A percentile compares a stretch with the other conserved stretches of the same genome.
Evolutionary conservation across 2,113 vertebrate species (phyloP).

Genomic region (Sorex fumeus): DNA sequence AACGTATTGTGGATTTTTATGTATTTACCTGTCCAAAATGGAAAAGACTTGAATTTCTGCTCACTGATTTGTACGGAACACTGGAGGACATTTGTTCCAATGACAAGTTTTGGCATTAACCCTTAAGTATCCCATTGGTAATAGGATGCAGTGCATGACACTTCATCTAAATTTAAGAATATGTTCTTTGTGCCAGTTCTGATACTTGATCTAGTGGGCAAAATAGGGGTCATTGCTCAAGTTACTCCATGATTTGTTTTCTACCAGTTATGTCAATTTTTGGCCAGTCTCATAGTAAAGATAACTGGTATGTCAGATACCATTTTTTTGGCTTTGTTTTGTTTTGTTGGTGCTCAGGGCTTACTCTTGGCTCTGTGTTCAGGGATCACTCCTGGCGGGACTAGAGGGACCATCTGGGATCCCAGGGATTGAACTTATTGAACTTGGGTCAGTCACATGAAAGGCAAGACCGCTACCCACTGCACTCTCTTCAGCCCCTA

Average conservation of each 20-base stretch:
- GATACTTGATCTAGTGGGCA: conserved; percentile 7
- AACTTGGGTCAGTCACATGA: no score
- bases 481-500: background rate
- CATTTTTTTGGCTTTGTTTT: no score
- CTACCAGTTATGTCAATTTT: conserved; percentile 49
- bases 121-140: background rate
- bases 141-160: background rate
- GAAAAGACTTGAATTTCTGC: conserved; percentile 28
- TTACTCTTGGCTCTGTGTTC: no score
- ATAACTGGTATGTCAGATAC: no score
- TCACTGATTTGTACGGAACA: background rate
- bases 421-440: no score
- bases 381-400: no score
- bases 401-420: no score
- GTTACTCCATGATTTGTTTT: conserved; percentile 51
- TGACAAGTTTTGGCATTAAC: background rate
- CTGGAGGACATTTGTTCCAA: background rate
- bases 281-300: conserved; percentile 4
- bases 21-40: conserved; percentile 16
- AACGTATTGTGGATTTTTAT: conserved; percentile 9
- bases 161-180: background rate
- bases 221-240: background rate
- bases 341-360: no score
- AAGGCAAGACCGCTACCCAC: no score
- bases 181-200: background rate